phyloP scores from a whole-genome alignment of 2,888 invertebrate species.

The Sarcophaga rosellei region DNA sequence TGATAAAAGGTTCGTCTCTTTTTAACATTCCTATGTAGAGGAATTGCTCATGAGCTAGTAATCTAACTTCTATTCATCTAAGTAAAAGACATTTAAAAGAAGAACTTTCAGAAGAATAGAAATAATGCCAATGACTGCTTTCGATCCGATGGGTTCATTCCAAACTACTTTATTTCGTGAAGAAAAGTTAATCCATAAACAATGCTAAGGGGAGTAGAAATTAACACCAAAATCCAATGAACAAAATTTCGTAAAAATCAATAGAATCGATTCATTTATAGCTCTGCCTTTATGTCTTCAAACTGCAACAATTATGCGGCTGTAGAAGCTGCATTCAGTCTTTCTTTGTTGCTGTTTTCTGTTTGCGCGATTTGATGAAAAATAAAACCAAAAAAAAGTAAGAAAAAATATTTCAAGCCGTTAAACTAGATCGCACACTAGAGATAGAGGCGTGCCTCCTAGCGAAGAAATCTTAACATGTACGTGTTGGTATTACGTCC shows the following conservation, averaged over 20 bases:
- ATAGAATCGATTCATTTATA: not conserved
- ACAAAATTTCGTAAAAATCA: not conserved
- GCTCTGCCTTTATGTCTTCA: not conserved
- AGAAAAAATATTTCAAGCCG: slow-evolving; percentile 54
- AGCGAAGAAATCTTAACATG: slow-evolving; percentile 59
- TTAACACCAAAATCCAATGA: too few relatives aligned
- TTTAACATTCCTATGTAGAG: too few relatives aligned
- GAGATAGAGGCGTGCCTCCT: slow-evolving; percentile 80
- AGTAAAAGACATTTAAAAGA: too few relatives aligned
- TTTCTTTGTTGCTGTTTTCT: slow-evolving; percentile 11
- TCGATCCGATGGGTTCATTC: too few relatives aligned
- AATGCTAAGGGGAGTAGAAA: too few relatives aligned
- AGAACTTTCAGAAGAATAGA: too few relatives aligned
- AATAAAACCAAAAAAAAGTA: not conserved
- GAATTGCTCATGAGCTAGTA: too few relatives aligned
- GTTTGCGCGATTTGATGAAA: slow-evolving; percentile 30
- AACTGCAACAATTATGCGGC: slow-evolving; percentile 63
- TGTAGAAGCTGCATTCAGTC: slow-evolving; percentile 46
- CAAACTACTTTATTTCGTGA: too few relatives aligned
- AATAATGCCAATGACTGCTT: too few relatives aligned
- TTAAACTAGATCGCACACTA: slow-evolving; percentile 79
- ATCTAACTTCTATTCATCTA: too few relatives aligned
- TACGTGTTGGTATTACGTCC: slow-evolving; percentile 68
- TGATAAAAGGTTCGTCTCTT: too few relatives aligned
- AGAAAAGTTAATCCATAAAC: too few relatives aligned